phyloP scores from a whole-genome alignment of 2,888 invertebrate species.

The Leptinotarsa haldemani region DNA sequence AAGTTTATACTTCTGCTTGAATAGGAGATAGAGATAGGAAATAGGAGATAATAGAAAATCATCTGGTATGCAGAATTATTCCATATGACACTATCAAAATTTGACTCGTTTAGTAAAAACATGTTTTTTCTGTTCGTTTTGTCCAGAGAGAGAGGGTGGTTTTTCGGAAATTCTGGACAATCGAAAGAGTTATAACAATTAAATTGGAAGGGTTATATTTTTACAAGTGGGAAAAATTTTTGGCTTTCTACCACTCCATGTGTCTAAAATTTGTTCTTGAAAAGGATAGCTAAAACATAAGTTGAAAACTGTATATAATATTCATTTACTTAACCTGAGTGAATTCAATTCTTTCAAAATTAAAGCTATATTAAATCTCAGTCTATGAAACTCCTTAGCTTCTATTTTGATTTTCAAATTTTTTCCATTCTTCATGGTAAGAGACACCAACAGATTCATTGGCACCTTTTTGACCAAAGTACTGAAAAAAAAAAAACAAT shows the following conservation, averaged over 20 bases:
- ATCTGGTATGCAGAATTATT: too few species aligned
- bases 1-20: too few species aligned
- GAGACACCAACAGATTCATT: constrained; percentile 55
- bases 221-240: too few species aligned
- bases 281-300: background rate
- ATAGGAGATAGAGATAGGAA: too few species aligned
- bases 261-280: background rate
- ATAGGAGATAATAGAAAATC: too few species aligned
- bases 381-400: constrained; percentile 58
- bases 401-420: constrained; percentile 57
- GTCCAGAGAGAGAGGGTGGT: too few species aligned
- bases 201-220: too few species aligned
- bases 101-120: too few species aligned
- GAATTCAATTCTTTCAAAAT: constrained; percentile 57
- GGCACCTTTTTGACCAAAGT: constrained; percentile 54
- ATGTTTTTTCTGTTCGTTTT: too few species aligned
- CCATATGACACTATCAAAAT: too few species aligned
- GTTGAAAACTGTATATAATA: background rate
- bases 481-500: constrained; percentile 50
- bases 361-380: constrained; percentile 60
- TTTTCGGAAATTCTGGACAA: too few species aligned
- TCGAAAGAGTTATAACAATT: too few species aligned
- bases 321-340: constrained; percentile 40
- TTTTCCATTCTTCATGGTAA: constrained; percentile 55
- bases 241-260: background rate